Conservation (phyloP, 2,113 vertebrate species). For the Ardeotis arabs region DNA sequence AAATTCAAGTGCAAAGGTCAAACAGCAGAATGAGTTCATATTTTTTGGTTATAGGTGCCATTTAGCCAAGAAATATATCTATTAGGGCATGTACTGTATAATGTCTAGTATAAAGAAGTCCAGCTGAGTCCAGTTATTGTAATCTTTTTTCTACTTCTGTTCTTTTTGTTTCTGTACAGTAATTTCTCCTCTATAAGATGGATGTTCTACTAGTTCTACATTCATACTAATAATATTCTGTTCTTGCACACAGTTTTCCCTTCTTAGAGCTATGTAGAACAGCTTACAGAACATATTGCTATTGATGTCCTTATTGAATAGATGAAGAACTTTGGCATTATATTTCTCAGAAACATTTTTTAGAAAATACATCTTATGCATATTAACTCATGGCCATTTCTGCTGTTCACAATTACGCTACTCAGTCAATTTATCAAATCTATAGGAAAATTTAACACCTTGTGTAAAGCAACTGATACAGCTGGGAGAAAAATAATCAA, state of each 20-base stretch:
- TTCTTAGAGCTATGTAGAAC: neutral
- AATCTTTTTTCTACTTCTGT: neutral
- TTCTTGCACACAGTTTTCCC: neutral
- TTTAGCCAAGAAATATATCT: conserved; percentile 12
- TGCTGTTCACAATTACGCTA: neutral
- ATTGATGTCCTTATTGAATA: neutral
- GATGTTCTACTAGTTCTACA: neutral
- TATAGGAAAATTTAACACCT: neutral
- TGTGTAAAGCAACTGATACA: neutral
- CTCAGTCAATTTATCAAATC: neutral
- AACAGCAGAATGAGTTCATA: neutral
- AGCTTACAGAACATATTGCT: neutral
- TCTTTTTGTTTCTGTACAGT: neutral
- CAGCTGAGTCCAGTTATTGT: neutral
- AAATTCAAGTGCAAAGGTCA: neutral
- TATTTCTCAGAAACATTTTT: neutral
- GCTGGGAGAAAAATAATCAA: neutral
- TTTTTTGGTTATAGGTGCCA: neutral
- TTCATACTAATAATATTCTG: neutral
- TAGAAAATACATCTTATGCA: neutral
- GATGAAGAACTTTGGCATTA: neutral
- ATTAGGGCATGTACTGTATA: neutral
- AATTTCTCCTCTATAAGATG: neutral
- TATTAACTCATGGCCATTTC: neutral
- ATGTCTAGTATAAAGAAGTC: neutral